Evolutionary conservation across 1,140 invertebrate genomes (phyloP).

Genomic region (Manduca sexta): DNA sequence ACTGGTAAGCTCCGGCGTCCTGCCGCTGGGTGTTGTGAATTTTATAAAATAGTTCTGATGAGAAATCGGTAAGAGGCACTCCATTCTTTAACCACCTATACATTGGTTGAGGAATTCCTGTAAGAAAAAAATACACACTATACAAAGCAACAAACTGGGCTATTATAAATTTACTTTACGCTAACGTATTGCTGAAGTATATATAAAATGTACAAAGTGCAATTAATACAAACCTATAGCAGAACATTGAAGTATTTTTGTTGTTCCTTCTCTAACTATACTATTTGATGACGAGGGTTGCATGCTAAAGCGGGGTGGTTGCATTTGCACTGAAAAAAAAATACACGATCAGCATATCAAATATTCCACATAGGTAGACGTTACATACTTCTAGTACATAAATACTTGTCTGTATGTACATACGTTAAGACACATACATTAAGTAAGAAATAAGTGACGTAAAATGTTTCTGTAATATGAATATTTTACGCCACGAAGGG

Average conservation of each 20-base stretch:
- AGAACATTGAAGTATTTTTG: slow-evolving; percentile 92
- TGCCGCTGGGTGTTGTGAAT: slow-evolving; percentile 84
- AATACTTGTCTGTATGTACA: too few relatives aligned
- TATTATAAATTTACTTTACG: too few relatives aligned
- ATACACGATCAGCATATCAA: too few relatives aligned
- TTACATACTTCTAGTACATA: too few relatives aligned
- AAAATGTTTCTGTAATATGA: too few relatives aligned
- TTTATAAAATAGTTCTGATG: slow-evolving; percentile 85
- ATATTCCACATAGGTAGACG: neutral
- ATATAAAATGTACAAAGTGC: neutral
- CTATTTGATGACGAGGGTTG: slow-evolving; percentile 87
- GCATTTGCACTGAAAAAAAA: slow-evolving; percentile 72
- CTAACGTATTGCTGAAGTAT: too few relatives aligned
- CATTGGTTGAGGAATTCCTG: slow-evolving; percentile 90
- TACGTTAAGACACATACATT: too few relatives aligned
- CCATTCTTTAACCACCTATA: slow-evolving; percentile 94
- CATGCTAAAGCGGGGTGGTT: slow-evolving; percentile 88
- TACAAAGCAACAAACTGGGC: too few relatives aligned
- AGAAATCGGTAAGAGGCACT: slow-evolving; percentile 80
- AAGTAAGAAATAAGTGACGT: too few relatives aligned
- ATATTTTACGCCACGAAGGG: too few relatives aligned
- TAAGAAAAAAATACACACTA: slow-evolving; percentile 7
- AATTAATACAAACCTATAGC: slow-evolving; percentile 80
- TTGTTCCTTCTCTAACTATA: slow-evolving; percentile 88
- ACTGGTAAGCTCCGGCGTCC: slow-evolving; percentile 92